phyloP scores from a whole-genome alignment of 2,797 vertebrate species.

The Peromyscus attwateri region DNA sequence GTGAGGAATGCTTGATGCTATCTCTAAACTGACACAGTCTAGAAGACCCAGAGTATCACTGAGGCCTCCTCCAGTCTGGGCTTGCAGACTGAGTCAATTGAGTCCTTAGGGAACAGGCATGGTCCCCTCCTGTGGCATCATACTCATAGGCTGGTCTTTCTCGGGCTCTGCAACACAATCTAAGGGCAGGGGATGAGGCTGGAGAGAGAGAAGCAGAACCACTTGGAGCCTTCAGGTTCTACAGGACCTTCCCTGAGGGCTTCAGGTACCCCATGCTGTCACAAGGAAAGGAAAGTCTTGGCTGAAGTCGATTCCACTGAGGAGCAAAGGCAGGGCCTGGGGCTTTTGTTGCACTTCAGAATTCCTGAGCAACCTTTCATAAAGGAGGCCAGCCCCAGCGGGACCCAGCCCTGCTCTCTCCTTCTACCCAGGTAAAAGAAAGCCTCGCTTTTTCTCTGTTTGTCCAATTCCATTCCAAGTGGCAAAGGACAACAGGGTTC shows the following conservation, averaged over 20 bases:
- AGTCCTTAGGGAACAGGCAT: too few species aligned
- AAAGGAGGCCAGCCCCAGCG: background rate
- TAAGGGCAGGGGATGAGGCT: too few species aligned
- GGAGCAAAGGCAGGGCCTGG: background rate
- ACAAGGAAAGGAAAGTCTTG: background rate
- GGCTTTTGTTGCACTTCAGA: accelerated
- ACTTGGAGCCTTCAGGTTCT: accelerated
- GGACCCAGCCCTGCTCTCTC: background rate
- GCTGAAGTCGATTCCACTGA: accelerated
- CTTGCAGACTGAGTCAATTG: background rate
- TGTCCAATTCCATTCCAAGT: background rate
- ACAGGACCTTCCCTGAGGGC: too few species aligned
- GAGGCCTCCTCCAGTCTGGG: background rate
- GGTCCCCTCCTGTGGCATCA: too few species aligned
- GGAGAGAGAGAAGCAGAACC: background rate
- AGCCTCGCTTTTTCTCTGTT: background rate
- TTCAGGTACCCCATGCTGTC: accelerated
- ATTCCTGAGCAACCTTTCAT: background rate
- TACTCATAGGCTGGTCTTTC: background rate
- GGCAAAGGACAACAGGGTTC: accelerated
- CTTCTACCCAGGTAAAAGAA: background rate
- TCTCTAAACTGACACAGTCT: background rate
- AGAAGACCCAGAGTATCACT: background rate
- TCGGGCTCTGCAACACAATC: background rate
- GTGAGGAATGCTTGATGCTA: background rate